These are phyloP conservation scores for Bathynomus jamesi DNA, from an alignment of 1,140 invertebrate species.

Conservation along the genomic window DNA sequence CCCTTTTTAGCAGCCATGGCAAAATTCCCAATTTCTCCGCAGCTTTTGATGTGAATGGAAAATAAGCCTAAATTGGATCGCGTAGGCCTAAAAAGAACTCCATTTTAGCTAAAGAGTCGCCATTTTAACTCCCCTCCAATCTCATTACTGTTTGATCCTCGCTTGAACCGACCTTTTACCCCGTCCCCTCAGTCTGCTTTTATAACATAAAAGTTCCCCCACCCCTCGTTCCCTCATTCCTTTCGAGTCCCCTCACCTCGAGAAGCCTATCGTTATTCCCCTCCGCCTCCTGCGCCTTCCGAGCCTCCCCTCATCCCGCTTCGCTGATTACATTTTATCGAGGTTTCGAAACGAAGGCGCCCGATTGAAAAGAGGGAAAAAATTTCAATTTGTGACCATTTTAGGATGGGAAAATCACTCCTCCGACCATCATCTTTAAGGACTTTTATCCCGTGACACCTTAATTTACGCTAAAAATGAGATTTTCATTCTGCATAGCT, in stretches of 20 bases:
- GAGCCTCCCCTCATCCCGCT: not conserved
- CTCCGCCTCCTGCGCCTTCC: not conserved
- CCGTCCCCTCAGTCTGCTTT: not conserved
- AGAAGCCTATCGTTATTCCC: not conserved
- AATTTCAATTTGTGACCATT: not conserved
- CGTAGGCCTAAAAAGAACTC: not conserved
- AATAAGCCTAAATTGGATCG: not conserved
- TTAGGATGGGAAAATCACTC: not conserved
- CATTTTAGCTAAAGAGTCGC: not conserved
- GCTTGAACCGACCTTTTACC: not conserved
- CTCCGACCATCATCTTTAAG: not conserved
- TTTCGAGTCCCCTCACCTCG: not conserved
- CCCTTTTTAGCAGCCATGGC: not conserved
- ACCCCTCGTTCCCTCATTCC: not conserved
- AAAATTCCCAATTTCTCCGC: not conserved
- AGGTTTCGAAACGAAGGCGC: not conserved
- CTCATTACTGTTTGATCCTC: not conserved
- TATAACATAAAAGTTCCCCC: not conserved
- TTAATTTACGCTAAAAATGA: not conserved
- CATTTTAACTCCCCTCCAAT: not conserved
- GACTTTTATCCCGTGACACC: not conserved
- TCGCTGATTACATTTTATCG: not conserved
- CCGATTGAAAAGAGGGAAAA: not conserved
- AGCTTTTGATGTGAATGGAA: not conserved
- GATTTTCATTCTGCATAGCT: not conserved